Evolutionary conservation across 2,113 vertebrate genomes (phyloP).

Genomic region (Sceloporus undulatus): DNA sequence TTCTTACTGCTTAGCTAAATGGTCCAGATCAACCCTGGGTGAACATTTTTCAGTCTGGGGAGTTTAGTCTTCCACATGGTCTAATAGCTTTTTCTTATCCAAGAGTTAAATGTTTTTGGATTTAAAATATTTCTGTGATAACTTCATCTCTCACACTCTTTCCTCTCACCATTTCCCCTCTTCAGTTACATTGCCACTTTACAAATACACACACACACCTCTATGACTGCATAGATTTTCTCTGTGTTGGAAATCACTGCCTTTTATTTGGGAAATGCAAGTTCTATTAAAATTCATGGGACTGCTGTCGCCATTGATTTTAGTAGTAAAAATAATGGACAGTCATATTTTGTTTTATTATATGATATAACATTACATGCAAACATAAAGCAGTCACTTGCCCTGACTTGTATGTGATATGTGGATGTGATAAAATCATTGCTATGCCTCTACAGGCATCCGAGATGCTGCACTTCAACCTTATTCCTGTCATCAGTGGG

Average conservation of each 20-base stretch:
- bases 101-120: neutral
- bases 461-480: neutral
- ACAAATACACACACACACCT: no score
- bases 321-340: conserved; percentile 68
- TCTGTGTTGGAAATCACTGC: conserved; percentile 51
- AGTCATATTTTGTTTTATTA: conserved; percentile 65
- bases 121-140: neutral
- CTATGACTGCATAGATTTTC: neutral
- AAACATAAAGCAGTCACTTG: conserved; percentile 46
- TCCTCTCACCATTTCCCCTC: neutral
- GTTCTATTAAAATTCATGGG: conserved; percentile 55
- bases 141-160: neutral
- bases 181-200: no score
- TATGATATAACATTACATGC: conserved; percentile 45
- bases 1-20: no score
- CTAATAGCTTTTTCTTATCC: neutral
- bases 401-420: conserved; percentile 31
- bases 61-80: neutral
- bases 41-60: neutral
- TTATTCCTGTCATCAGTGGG: neutral
- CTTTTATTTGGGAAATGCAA: conserved; percentile 65
- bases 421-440: conserved; percentile 29
- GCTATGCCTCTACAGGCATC: neutral
- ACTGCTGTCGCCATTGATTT: conserved; percentile 57
- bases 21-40: neutral